Percentiles rank a stretch among this genome's conserved stretches.
These are phyloP conservation scores for Acestrorhynchus altus DNA, from an alignment of 2,797 vertebrate species.

Conservation along the genomic window DNA sequence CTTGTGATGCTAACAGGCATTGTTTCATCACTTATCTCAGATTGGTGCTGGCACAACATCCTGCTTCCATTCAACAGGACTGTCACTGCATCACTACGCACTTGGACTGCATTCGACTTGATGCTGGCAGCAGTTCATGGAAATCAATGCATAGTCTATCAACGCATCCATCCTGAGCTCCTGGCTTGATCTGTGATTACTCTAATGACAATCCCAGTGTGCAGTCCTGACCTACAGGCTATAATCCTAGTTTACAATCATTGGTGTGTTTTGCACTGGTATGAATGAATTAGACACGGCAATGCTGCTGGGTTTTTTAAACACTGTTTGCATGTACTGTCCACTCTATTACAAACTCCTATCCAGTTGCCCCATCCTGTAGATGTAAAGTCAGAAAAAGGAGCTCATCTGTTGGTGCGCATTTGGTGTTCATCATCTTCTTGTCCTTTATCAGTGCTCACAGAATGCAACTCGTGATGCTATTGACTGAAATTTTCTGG, in stretches of 20 bases:
- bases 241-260: not conserved
- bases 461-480: too few species aligned
- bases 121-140: not conserved
- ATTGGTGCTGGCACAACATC: not conserved
- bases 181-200: not conserved
- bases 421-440: too few species aligned
- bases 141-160: not conserved
- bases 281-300: too few species aligned
- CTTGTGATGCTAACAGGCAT: not conserved
- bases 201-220: not conserved
- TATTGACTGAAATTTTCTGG: too few species aligned
- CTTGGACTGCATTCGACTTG: constrained; percentile 1
- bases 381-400: too few species aligned
- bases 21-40: not conserved
- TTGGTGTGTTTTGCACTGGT: too few species aligned
- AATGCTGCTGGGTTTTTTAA: too few species aligned
- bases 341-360: too few species aligned
- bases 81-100: not conserved
- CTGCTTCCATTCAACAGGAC: not conserved
- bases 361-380: too few species aligned
- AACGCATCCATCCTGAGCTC: not conserved
- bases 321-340: too few species aligned
- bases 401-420: too few species aligned
- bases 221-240: not conserved
- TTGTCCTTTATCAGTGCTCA: too few species aligned